Base-by-base conservation (phyloP, 2,797 vertebrate species). In the Myotis myotis region DNA sequence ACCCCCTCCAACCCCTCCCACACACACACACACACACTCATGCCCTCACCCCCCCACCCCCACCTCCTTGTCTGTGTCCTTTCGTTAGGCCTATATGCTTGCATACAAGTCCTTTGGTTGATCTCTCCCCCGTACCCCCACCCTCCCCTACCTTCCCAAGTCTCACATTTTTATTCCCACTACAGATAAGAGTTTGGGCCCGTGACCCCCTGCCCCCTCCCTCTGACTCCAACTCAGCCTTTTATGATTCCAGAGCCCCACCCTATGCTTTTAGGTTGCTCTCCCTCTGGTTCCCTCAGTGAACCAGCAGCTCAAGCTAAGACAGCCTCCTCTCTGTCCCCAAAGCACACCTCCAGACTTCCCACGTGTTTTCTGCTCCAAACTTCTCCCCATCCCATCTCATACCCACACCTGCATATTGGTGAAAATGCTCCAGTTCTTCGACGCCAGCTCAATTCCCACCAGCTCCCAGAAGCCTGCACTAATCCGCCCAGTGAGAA, bases 141-240 rank as follows among this genome's bases (percentile, higher is more conserved):
- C 47, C 47, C 47, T 47, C 47, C 47, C 47, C 47, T 47, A 47
- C 47, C 47, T 47, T 47, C 47, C 15, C 28, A 79, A 2, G 5
- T 11, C 28, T 1, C 0, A 0, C 0, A 2, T 11, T 20, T 53
- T 49, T 38, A 62, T 23, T 36, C 72, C 72, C 11, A 12, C 28
- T 79, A 8, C 36, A 70, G n/a, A 33, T 22, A 62, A 57, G 83
- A 89, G 47, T 49, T 2, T 86, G 79, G 68, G 22, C 68, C 36
- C 5, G 5, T 15, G 57, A 71, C 20, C 23, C 22, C 22, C 7
- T 4, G 3, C 57, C 83, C 6, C 8, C 64, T 51, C 57, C 3
- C 28, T 41, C 57, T 28, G 25, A 20, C 75, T 57, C 28, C 5
- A 23, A 7, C 10, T 83, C 94, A 66, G 5, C 33, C 13, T 90